Conservation (phyloP, 2,113 vertebrate species). For the Scomber scombrus region DNA sequence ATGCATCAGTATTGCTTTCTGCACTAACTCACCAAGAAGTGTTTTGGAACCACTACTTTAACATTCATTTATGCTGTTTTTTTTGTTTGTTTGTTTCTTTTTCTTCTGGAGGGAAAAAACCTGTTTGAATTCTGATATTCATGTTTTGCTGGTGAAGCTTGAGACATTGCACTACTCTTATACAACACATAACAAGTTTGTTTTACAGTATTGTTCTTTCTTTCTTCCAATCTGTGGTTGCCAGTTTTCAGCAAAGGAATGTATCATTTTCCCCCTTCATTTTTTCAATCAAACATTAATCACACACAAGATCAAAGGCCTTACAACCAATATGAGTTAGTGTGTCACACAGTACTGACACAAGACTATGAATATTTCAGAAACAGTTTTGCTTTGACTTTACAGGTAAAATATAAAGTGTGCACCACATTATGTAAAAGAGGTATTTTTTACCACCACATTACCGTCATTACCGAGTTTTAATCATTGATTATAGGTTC, state of each 20-base stretch:
- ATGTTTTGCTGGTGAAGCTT: constrained; percentile 68
- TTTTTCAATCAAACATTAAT: constrained; percentile 32
- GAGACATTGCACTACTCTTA: constrained; percentile 79
- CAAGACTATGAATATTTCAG: neutral
- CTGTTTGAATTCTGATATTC: constrained; percentile 15
- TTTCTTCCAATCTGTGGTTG: constrained; percentile 24
- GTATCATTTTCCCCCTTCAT: constrained; percentile 18
- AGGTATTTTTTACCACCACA: neutral
- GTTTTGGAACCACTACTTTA: constrained; percentile 73
- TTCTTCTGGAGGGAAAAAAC: constrained; percentile 30
- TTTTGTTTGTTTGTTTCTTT: constrained; percentile 32
- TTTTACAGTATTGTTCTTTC: constrained; percentile 50
- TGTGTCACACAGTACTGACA: constrained; percentile 19
- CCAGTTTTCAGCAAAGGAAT: constrained; percentile 49
- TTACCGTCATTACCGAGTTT: constrained; percentile 14
- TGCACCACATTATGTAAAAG: constrained; percentile 11
- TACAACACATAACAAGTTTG: constrained; percentile 38
- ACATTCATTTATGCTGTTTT: constrained; percentile 48
- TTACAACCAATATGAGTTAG: constrained; percentile 56
- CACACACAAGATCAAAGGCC: constrained; percentile 59
- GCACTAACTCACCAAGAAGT: constrained; percentile 86
- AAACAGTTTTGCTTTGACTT: neutral
- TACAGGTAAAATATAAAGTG: constrained; percentile 1
- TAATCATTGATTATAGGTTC: constrained; percentile 19
- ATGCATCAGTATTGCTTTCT: constrained; percentile 84